phyloP scores from a whole-genome alignment of 2,888 invertebrate species.

The Leucophora obtusa region DNA sequence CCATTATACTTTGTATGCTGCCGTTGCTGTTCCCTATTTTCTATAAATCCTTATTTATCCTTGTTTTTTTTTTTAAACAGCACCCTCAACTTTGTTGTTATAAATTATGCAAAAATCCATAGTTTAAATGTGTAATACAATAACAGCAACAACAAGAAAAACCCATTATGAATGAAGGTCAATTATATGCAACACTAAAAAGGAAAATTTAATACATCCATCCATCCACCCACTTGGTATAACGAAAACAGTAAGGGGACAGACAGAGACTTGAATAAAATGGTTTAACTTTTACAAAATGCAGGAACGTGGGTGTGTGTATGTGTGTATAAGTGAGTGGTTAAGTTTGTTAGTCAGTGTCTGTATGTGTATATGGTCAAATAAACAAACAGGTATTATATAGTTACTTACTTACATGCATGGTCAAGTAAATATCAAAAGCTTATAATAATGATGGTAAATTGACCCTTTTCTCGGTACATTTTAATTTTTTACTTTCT shows the following conservation, averaged over 20 bases:
- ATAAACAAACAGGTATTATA: slow-evolving; percentile 39
- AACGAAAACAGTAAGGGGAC: background rate
- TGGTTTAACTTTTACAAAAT: background rate
- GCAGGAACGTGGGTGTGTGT: background rate
- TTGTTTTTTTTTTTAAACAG: slow-evolving; percentile 1
- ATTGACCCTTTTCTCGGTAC: slow-evolving; percentile 47
- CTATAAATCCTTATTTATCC: slow-evolving; percentile 7
- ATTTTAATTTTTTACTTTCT: background rate
- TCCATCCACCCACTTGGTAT: background rate
- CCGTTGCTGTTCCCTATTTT: background rate
- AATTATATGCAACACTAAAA: slow-evolving; percentile 53
- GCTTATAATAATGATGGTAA: slow-evolving; percentile 60
- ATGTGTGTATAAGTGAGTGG: background rate
- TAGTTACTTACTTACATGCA: slow-evolving; percentile 45
- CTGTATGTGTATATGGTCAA: slow-evolving; percentile 25
- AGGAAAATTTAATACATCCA: background rate
- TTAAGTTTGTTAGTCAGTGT: slow-evolving; percentile 1
- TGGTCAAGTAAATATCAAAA: slow-evolving; percentile 58
- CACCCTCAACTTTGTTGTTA: slow-evolving; percentile 43
- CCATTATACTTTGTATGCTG: background rate
- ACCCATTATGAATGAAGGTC: slow-evolving; percentile 58
- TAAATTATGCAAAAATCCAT: slow-evolving; percentile 53
- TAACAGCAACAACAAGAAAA: background rate
- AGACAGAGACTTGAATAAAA: background rate
- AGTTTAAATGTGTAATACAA: slow-evolving; percentile 45